These are phyloP conservation scores for Acleris literana DNA, from an alignment of 2,888 invertebrate genomes.

Conservation along the genomic window DNA sequence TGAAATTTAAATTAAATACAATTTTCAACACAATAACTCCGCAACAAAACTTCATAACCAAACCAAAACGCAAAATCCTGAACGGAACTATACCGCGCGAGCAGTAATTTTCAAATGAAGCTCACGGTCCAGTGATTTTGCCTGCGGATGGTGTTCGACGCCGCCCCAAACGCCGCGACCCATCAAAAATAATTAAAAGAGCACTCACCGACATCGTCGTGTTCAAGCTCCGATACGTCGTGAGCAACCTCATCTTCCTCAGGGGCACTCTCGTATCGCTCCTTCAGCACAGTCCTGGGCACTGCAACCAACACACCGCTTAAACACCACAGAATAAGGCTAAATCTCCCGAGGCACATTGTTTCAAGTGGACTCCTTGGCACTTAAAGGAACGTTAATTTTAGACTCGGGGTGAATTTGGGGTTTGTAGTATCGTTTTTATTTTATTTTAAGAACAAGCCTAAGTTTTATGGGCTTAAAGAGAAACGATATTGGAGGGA, in stretches of 20 bases:
- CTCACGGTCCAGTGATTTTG: slow-evolving; percentile 18
- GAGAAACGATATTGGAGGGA: slow-evolving; percentile 46
- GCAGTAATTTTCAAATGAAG: slow-evolving; percentile 14
- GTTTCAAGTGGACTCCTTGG: slow-evolving; percentile 53
- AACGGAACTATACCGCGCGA: not conserved
- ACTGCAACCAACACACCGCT: slow-evolving; percentile 82
- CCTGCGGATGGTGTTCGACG: slow-evolving; percentile 14
- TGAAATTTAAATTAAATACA: too few relatives aligned
- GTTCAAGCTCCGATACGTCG: slow-evolving; percentile 74
- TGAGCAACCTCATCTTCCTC: slow-evolving; percentile 90
- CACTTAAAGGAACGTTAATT: slow-evolving; percentile 63
- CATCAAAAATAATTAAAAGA: slow-evolving; percentile 48
- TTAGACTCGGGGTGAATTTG: slow-evolving; percentile 67
- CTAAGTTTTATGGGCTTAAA: slow-evolving; percentile 46
- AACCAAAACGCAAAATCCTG: not conserved
- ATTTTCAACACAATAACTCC: too few relatives aligned
- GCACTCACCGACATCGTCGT: slow-evolving; percentile 81
- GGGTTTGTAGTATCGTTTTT: slow-evolving; percentile 37
- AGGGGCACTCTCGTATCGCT: slow-evolving; percentile 90
- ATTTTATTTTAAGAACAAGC: slow-evolving; percentile 53
- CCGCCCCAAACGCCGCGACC: slow-evolving; percentile 22
- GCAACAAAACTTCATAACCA: too few relatives aligned
- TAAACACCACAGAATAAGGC: slow-evolving; percentile 49
- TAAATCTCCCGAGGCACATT: slow-evolving; percentile 38
- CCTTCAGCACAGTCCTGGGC: slow-evolving; percentile 91